Percentiles rank a stretch among this genome's conserved stretches.
phyloP scores from a whole-genome alignment of 2,888 invertebrate genomes.

The Polydrusus pterygomalis region DNA sequence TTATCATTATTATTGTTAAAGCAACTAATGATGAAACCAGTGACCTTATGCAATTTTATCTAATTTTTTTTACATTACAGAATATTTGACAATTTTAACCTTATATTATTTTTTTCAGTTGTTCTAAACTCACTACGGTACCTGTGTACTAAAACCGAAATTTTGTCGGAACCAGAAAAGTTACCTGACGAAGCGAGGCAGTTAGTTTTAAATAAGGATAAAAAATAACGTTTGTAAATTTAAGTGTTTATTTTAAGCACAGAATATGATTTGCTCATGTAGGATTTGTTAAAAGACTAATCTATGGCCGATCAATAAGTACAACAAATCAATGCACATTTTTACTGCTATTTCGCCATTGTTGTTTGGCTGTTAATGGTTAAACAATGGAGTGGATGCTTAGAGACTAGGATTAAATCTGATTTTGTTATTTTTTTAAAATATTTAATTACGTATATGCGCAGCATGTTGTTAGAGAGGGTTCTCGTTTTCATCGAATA shows the following conservation, averaged over 20 bases:
- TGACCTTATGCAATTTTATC: no score
- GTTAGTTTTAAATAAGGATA: slow-evolving; percentile 74
- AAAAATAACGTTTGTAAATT: slow-evolving; percentile 42
- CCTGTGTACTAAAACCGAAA: slow-evolving; percentile 94
- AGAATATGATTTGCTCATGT: slow-evolving; percentile 40
- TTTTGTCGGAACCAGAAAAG: slow-evolving; percentile 90
- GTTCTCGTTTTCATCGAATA: no score
- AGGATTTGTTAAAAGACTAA: slow-evolving; percentile 21
- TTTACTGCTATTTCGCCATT: slow-evolving; percentile 15
- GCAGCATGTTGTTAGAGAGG: no score
- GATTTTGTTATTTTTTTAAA: not conserved
- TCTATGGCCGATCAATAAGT: slow-evolving; percentile 34
- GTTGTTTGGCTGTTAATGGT: not conserved
- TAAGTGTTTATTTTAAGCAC: slow-evolving; percentile 29
- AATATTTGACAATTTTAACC: no score
- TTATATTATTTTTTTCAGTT: slow-evolving; percentile 76
- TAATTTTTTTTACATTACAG: no score
- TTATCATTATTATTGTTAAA: no score
- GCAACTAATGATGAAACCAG: no score
- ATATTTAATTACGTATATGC: not conserved
- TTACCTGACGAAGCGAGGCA: slow-evolving; percentile 92
- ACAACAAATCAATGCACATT: slow-evolving; percentile 45
- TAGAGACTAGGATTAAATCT: slow-evolving; percentile 5
- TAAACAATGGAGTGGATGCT: slow-evolving; percentile 1
- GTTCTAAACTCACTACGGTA: slow-evolving; percentile 93